Percentiles rank a stretch among this genome's conserved stretches.
phyloP scores from a whole-genome alignment of 2,888 invertebrate genomes.

The Mesorhabditis spiculigera region DNA sequence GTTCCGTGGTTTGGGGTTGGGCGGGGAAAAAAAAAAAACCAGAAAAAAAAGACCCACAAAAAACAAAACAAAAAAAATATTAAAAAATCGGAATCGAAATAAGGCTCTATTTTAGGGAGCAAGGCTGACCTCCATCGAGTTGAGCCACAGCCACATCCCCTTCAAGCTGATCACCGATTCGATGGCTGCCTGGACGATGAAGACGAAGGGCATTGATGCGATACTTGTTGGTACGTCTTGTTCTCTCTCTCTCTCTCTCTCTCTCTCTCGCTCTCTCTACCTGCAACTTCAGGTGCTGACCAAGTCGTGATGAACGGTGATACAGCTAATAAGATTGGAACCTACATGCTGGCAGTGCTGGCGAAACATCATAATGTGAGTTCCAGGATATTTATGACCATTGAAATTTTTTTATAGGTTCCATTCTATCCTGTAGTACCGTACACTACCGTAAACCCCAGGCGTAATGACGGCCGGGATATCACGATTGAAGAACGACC shows the following conservation, averaged over 20 bases:
- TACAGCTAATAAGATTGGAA: constrained; percentile 84
- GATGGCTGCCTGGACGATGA: constrained; percentile 88
- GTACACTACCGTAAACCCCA: constrained; percentile 85
- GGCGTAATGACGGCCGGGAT: constrained; percentile 74
- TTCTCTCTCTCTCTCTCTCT: neutral
- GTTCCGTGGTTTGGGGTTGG: no score
- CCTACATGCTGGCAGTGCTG: constrained; percentile 75
- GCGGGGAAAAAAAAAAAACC: no score
- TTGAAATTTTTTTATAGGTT: constrained; percentile 8
- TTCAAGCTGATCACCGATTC: constrained; percentile 79
- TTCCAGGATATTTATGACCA: constrained; percentile 4
- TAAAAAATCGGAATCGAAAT: constrained; percentile 65
- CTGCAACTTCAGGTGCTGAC: constrained; percentile 69
- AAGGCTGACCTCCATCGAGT: constrained; percentile 88
- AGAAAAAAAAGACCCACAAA: no score
- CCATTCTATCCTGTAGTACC: constrained; percentile 63
- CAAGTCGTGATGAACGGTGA: constrained; percentile 93
- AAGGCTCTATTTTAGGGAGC: constrained; percentile 67
- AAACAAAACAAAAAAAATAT: no score
- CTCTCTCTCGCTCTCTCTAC: neutral
- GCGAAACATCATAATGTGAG: constrained; percentile 74
- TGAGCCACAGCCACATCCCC: constrained; percentile 68
- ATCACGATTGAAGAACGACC: constrained; percentile 92
- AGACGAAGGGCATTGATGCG: constrained; percentile 76
- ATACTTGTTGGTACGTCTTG: constrained; percentile 77